phyloP scores from a whole-genome alignment of 2,888 invertebrate species.

The Ptychoptera contaminata region DNA sequence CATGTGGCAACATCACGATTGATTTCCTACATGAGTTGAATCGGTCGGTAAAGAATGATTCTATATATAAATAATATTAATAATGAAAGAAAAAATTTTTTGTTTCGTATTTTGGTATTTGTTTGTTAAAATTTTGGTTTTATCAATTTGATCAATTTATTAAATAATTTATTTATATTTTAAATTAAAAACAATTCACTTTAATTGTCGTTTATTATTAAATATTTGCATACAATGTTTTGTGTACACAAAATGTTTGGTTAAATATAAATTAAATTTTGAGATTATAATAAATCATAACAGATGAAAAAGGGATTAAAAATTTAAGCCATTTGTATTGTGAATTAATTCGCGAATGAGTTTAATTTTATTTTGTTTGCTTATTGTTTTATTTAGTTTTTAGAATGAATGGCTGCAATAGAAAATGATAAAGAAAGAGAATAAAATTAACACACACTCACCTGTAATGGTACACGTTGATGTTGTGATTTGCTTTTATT shows the following conservation, averaged over 20 bases:
- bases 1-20: conserved; percentile 24
- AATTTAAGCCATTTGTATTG: no score
- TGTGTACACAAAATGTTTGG: no score
- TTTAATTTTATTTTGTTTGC: no score
- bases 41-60: conserved; percentile 31
- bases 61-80: conserved; percentile 13
- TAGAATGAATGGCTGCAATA: not conserved
- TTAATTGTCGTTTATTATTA: no score
- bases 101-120: not conserved
- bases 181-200: no score
- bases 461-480: conserved; percentile 27
- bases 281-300: no score
- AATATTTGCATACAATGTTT: no score
- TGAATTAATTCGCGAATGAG: no score
- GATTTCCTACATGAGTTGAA: conserved; percentile 30
- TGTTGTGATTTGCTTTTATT: conserved; percentile 28
- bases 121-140: not conserved
- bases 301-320: no score
- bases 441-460: conserved; percentile 14
- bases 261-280: no score
- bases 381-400: no score
- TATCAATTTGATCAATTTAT: not conserved
- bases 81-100: conserved; percentile 9
- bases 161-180: not conserved
- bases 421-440: not conserved